A percentile compares a stretch with the other conserved stretches of the same genome.
Conservation (phyloP, 2,113 vertebrate species). For the Hiodon alosoides region DNA sequence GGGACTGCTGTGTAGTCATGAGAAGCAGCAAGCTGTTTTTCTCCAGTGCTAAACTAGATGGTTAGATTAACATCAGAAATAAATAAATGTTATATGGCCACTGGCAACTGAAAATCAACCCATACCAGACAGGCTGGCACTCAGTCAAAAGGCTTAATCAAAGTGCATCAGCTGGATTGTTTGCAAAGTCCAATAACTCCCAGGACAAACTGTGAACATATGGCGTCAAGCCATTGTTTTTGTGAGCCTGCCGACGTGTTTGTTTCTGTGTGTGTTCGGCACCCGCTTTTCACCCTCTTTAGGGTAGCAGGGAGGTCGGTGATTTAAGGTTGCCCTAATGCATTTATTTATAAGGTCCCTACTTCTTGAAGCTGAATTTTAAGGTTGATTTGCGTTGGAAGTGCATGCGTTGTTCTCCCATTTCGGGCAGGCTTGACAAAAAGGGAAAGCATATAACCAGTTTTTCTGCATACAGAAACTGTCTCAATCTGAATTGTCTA, state of each 20-base stretch:
- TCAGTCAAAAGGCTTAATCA: constrained; percentile 8
- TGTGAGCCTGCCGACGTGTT: not conserved
- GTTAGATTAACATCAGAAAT: not conserved
- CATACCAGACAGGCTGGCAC: not conserved
- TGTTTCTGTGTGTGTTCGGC: not conserved
- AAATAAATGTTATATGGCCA: not conserved
- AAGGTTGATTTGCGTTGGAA: no score
- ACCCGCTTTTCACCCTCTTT: not conserved
- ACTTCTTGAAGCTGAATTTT: not conserved
- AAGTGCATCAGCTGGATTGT: constrained; percentile 3
- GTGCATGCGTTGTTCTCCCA: no score
- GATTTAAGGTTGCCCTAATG: not conserved
- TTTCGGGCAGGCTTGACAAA: no score
- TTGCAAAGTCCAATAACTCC: constrained; percentile 3
- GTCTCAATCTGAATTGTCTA: no score
- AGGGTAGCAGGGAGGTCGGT: not conserved
- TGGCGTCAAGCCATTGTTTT: not conserved
- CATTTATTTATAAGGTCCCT: not conserved
- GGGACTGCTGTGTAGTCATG: no score
- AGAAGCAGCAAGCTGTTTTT: not conserved
- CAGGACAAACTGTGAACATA: constrained; percentile 6
- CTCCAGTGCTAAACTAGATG: not conserved
- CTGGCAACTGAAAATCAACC: not conserved
- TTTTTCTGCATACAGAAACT: no score
- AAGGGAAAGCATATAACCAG: no score